Evolutionary conservation across 2,797 vertebrate species (phyloP).

Genomic region (Oreochromis grahami): DNA sequence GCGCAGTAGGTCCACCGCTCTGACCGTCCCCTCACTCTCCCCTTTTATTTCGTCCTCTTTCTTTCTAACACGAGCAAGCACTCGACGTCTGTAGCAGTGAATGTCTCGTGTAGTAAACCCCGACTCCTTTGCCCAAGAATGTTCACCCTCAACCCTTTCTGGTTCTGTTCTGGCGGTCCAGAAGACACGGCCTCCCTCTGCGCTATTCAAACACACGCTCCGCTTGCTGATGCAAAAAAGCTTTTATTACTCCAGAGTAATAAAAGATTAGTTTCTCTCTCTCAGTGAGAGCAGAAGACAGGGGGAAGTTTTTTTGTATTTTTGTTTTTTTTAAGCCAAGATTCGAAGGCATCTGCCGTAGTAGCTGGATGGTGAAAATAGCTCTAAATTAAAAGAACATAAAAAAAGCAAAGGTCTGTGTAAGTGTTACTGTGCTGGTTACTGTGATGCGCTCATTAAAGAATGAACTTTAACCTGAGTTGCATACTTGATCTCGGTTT

Average conservation of each 20-base stretch:
- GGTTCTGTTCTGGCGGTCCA: not conserved
- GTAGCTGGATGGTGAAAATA: rapidly evolving
- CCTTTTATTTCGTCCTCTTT: not conserved
- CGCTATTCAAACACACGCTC: not conserved
- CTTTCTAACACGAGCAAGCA: not conserved
- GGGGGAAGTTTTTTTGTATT: not conserved
- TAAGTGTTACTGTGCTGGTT: not conserved
- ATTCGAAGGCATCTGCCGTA: not conserved
- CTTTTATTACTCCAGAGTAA: not conserved
- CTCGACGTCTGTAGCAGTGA: not conserved
- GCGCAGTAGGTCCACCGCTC: constrained; percentile 15
- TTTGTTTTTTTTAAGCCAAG: not conserved
- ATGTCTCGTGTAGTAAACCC: not conserved
- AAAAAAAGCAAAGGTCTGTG: not conserved
- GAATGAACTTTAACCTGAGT: not conserved
- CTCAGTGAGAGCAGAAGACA: not conserved
- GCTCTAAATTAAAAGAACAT: not conserved
- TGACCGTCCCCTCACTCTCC: not conserved
- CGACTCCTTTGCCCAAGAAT: not conserved
- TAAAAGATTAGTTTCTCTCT: not conserved
- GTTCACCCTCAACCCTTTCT: not conserved
- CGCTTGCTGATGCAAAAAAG: not conserved
- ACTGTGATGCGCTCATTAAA: rapidly evolving
- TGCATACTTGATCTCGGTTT: not conserved
- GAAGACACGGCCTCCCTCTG: not conserved